These are phyloP conservation scores for Elephantulus edwardii DNA, from an alignment of 2,113 vertebrate genomes.

Conservation along the genomic window DNA sequence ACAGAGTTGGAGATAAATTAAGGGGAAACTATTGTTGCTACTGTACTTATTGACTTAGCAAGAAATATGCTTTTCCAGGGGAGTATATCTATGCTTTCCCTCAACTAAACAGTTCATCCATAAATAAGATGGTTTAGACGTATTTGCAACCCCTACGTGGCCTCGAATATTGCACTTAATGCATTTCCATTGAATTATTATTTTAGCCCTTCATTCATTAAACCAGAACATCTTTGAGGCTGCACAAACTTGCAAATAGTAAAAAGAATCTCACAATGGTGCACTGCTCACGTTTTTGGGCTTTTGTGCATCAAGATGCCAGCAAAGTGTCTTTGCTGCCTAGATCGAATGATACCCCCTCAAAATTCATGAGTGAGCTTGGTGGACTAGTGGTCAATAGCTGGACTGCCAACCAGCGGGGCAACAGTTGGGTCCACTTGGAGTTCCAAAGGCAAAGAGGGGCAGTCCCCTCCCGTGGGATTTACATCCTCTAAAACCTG, in stretches of 20 bases:
- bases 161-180: not conserved
- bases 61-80: slow-evolving; percentile 52
- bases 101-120: slow-evolving; percentile 27
- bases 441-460: too few species aligned
- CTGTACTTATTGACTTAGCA: not conserved
- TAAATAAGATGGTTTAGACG: slow-evolving; percentile 23
- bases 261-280: not conserved
- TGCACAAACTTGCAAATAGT: not conserved
- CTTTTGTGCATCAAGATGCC: not conserved
- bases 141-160: not conserved
- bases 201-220: slow-evolving; percentile 25
- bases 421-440: too few species aligned
- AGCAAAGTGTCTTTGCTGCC: not conserved
- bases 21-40: not conserved
- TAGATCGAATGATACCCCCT: too few species aligned
- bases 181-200: slow-evolving; percentile 26
- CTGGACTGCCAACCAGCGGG: too few species aligned
- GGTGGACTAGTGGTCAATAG: too few species aligned
- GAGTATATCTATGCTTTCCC: slow-evolving; percentile 29
- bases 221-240: not conserved
- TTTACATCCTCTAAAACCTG: too few species aligned
- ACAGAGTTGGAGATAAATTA: slow-evolving; percentile 40
- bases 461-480: too few species aligned
- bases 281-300: not conserved
- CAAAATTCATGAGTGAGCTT: too few species aligned